Base-by-base conservation (phyloP, 1,140 invertebrate species). In the Limonius californicus region DNA sequence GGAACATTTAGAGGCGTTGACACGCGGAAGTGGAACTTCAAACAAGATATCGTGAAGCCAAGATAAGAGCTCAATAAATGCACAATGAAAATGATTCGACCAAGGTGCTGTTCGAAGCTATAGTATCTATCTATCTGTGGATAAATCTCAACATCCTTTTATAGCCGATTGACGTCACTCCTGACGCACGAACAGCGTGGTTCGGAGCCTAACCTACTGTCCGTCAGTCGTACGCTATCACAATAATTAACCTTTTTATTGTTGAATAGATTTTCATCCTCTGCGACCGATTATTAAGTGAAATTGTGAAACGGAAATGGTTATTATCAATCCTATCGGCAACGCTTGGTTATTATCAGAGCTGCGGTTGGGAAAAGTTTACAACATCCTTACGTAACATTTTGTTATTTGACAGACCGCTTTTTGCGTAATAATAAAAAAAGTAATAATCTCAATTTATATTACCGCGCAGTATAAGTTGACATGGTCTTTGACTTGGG, bases 141-240 rank as follows among this genome's bases (percentile, higher is more conserved):
- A 54, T 64, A 61, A 64, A 67, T 65, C 64, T 68, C 61, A 64
- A 70, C 63, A 60, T 63, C 69, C 68, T 69, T 71, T 68, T 69
- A 69, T 69, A 72, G 68, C 39, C 64, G 58, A 68, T 70, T 72
- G 70, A 72, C 70, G 70, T 72, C 70, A 72, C 59, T 45, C 45
- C 65, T 70, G 67, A 71, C 70, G 70, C 66, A 71, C 63, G 68
- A 57, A 60, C 27, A 15, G 16, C n/a, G 53, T 63, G 18, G 35
- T 39, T 55, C 53, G 18, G 27, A 55, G 53, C 53, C 53, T 50
- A 50, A 50, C 45, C 45, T 39, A 39, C 45, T 50, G 45, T 50
- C 45, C 20, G 8, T 50, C 45, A 50, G 18, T 50, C 19, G 19
- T 50, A 39, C 11, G 45, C 45, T 50, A 50, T 50, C 45, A 21